phyloP scores from a whole-genome alignment of 1,140 invertebrate species.

The Holcopasites calliopsidis region DNA sequence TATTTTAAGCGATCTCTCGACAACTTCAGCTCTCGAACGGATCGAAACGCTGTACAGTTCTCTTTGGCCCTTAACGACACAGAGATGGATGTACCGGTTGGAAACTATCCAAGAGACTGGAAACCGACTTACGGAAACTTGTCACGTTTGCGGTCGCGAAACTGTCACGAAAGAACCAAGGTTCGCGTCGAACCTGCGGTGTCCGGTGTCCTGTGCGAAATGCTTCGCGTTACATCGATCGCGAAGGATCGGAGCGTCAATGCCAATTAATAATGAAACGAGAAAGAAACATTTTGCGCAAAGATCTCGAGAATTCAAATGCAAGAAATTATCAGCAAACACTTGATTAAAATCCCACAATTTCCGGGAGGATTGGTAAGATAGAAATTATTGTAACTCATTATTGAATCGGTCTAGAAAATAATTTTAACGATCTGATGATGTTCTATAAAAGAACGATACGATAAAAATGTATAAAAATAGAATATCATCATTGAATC shows the following conservation, averaged over 20 bases:
- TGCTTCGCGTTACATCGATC: neutral
- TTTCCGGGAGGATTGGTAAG: too few species aligned
- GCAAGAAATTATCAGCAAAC: too few species aligned
- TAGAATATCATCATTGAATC: too few species aligned
- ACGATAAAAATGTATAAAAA: too few species aligned
- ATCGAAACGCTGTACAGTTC: constrained; percentile 11
- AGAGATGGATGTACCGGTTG: constrained; percentile 16
- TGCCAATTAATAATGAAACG: too few species aligned
- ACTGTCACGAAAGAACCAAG: constrained; percentile 12
- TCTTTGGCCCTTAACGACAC: neutral
- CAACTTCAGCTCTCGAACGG: neutral
- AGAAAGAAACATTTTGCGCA: too few species aligned
- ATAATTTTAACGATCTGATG: too few species aligned
- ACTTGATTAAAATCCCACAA: too few species aligned
- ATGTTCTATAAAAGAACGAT: too few species aligned
- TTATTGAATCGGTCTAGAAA: too few species aligned
- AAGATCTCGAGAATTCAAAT: too few species aligned
- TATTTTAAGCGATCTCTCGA: neutral
- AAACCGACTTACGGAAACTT: neutral
- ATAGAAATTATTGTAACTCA: too few species aligned
- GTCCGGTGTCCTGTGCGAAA: neutral
- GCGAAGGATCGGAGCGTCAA: neutral
- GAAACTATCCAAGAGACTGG: constrained; percentile 38
- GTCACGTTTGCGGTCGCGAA: constrained; percentile 21
- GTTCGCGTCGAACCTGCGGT: constrained; percentile 2